Evolutionary conservation across 2,888 invertebrate species (phyloP).

Genomic region (Oegoconia quadripuncta): DNA sequence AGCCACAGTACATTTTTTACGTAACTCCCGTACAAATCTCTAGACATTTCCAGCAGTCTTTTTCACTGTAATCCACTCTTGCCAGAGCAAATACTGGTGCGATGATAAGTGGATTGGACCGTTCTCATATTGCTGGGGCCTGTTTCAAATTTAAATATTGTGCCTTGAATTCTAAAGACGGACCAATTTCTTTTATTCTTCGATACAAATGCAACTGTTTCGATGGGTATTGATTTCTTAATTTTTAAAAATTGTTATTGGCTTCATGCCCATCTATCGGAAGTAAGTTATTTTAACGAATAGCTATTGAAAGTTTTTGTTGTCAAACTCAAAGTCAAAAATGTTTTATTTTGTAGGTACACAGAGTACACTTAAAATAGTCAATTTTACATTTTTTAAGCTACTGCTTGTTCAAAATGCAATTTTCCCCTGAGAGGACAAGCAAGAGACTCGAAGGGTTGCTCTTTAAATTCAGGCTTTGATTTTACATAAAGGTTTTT

Average conservation of each 20-base stretch:
- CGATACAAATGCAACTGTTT: conserved; percentile 2
- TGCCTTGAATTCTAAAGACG: conserved; percentile 25
- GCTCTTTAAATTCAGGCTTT: no score
- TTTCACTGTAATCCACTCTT: conserved; percentile 16
- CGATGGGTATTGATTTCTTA: conserved; percentile 7
- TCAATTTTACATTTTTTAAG: no score
- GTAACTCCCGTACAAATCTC: no score
- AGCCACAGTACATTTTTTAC: no score
- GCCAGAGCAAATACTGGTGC: conserved; percentile 26
- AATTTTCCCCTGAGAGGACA: no score
- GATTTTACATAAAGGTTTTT: no score
- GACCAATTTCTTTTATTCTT: conserved; percentile 19
- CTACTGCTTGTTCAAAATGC: no score
- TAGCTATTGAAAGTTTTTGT: no score
- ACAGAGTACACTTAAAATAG: no score
- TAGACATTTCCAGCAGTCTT: conserved; percentile 10
- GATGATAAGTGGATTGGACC: conserved; percentile 58
- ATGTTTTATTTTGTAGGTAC: no score
- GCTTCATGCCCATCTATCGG: conserved; percentile 8
- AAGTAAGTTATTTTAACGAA: conserved; percentile 5
- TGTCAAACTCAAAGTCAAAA: no score
- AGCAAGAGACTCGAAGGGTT: no score
- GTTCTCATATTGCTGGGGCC: conserved; percentile 41
- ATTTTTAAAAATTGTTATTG: conserved; percentile 12
- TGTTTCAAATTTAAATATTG: conserved; percentile 57